phyloP scores from a whole-genome alignment of 2,888 invertebrate genomes.

The Chironomus riparius region DNA sequence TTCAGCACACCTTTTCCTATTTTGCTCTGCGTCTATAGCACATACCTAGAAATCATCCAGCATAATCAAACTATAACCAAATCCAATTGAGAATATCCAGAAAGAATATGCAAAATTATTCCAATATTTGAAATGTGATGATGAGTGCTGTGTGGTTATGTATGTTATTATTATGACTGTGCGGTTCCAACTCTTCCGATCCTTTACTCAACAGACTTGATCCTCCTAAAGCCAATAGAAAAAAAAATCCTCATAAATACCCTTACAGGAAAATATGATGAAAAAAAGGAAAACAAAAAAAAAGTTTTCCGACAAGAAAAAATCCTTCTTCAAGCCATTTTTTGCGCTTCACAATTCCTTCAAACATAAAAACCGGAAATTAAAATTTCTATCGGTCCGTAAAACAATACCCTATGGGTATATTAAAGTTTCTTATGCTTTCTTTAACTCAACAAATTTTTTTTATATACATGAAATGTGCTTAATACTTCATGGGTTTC shows the following conservation, averaged over 20 bases:
- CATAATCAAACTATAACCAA: too few relatives aligned
- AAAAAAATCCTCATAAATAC: background rate
- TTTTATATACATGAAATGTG: background rate
- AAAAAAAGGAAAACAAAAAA: background rate
- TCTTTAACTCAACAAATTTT: background rate
- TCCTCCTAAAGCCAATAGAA: background rate
- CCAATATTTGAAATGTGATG: too few relatives aligned
- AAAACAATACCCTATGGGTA: conserved; percentile 1
- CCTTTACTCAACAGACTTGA: background rate
- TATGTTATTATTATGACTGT: too few relatives aligned
- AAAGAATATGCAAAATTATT: too few relatives aligned
- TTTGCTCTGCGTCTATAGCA: too few relatives aligned
- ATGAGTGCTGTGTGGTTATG: too few relatives aligned
- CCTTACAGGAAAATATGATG: background rate
- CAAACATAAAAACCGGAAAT: conserved; percentile 22
- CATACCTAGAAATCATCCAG: too few relatives aligned
- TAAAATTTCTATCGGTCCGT: conserved; percentile 22
- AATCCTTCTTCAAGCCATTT: background rate
- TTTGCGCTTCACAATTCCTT: background rate
- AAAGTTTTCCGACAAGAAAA: background rate
- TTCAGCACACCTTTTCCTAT: too few relatives aligned
- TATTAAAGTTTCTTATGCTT: background rate
- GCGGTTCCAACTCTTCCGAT: background rate
- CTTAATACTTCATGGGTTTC: background rate
- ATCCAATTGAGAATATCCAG: too few relatives aligned